A percentile compares a stretch with the other conserved stretches of the same genome.
Evolutionary conservation across 37 sponge, comb jelly and placozoan genomes (phyloP).

Genomic region (Mnemiopsis leidyi): DNA sequence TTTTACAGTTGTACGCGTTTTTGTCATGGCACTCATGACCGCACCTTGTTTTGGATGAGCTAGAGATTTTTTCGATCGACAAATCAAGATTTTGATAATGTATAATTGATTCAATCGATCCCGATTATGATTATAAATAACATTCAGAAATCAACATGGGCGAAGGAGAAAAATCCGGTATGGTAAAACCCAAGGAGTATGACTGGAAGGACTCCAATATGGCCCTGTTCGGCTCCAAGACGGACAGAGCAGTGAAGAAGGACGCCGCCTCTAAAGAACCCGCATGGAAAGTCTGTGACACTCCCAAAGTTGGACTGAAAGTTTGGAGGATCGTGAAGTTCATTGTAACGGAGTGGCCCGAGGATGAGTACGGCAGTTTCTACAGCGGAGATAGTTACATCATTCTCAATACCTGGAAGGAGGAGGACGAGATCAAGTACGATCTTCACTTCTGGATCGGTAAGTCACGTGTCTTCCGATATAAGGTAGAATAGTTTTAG

Average conservation of each 20-base stretch:
- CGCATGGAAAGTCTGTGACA: conserved; percentile 90
- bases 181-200: conserved; percentile 92
- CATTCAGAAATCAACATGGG: not conserved
- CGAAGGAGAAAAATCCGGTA: conserved; percentile 72
- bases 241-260: conserved; percentile 86
- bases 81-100: too few species aligned
- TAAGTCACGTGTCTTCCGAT: not conserved
- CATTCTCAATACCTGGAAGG: conserved; percentile 93
- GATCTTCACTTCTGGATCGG: conserved; percentile 99
- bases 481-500: not conserved
- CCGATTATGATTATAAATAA: not conserved
- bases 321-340: conserved; percentile 98
- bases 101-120: too few species aligned
- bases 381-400: conserved; percentile 98
- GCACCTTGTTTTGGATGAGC: too few species aligned
- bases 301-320: conserved; percentile 77
- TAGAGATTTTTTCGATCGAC: too few species aligned
- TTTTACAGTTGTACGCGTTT: too few species aligned
- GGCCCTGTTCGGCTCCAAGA: conserved; percentile 91
- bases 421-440: conserved; percentile 74
- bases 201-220: conserved; percentile 99
- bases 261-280: conserved; percentile 89
- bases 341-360: conserved; percentile 84
- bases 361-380: conserved; percentile 91
- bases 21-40: too few species aligned